Conservation (phyloP, 1,140 invertebrate genomes). For the Calephelis nemesis region DNA sequence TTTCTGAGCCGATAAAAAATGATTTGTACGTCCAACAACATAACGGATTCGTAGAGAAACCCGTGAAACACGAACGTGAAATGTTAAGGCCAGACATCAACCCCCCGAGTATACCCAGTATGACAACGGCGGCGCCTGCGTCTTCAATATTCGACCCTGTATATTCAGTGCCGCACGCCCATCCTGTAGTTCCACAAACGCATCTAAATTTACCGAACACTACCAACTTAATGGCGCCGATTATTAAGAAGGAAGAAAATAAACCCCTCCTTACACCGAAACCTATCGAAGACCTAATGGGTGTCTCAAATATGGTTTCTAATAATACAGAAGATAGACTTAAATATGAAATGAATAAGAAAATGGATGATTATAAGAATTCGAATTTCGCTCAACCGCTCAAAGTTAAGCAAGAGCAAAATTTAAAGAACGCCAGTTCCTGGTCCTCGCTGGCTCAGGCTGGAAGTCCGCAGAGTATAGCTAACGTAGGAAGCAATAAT, state of each 20-base stretch:
- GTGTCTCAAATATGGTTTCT: slow-evolving; percentile 70
- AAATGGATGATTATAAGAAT: slow-evolving; percentile 74
- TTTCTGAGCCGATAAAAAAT: slow-evolving; percentile 62
- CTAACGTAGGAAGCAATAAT: slow-evolving; percentile 78
- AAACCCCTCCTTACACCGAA: slow-evolving; percentile 80
- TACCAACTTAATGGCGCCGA: slow-evolving; percentile 73
- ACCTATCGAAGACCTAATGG: slow-evolving; percentile 82
- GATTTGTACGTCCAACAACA: slow-evolving; percentile 67
- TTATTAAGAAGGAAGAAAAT: slow-evolving; percentile 80
- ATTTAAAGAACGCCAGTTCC: slow-evolving; percentile 93
- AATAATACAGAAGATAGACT: slow-evolving; percentile 70
- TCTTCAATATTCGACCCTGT: slow-evolving; percentile 84
- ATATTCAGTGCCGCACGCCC: slow-evolving; percentile 64
- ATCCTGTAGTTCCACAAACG: slow-evolving; percentile 74
- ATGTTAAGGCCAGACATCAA: slow-evolving; percentile 52
- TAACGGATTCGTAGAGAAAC: slow-evolving; percentile 78
- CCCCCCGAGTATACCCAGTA: slow-evolving; percentile 72
- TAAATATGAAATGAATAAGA: slow-evolving; percentile 76
- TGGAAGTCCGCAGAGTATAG: slow-evolving; percentile 84
- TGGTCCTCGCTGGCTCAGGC: slow-evolving; percentile 95
- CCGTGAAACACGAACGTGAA: slow-evolving; percentile 56
- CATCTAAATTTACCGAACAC: slow-evolving; percentile 66
- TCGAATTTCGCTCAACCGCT: slow-evolving; percentile 84
- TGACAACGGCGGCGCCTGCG: slow-evolving; percentile 79
- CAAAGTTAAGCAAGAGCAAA: slow-evolving; percentile 84